Base-by-base conservation (phyloP, 2,797 vertebrate species). In the Anabas testudineus region DNA sequence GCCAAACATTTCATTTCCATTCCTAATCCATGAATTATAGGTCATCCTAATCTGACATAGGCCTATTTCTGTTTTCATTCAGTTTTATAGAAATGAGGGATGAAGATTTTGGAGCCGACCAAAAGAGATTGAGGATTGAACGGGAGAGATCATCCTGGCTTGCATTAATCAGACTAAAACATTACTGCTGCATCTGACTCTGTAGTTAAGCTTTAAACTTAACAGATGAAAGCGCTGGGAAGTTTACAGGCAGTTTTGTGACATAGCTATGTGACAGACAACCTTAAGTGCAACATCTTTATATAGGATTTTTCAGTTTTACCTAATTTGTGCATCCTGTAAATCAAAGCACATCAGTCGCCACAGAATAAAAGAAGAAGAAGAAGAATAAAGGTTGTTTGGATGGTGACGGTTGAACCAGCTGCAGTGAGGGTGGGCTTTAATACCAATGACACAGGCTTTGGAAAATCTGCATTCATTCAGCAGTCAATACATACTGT, bases 11-110 rank as follows among this genome's bases (percentile, higher is more conserved):
- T 84, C 57, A 80, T 83, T 73, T 77, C 75, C 49, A 16, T 43
- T 71, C 55, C 58, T 85, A 86, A 91, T 86, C 88, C 76, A 21
- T 21, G 42, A 62, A 43, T 85, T 79, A 65, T 81, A 83, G 85
- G 85, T 88, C 79, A 85, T 58, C 66, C 79, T 86, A 85, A 84
- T 90, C 81, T 88, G 78, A 70, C 77, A 52, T 14, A 34, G 53
- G 59, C 54, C 54, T 69, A 76, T 82, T 76, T 82, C 67, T 47
- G 45, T 52, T 79, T 80, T 67, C 46, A 76, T 73, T 76, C 66
- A 67, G 15, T 49, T 64, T 66, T 39, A 66, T 49, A 56, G 59
- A 75, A 75, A 82, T 22, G 58, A 65, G 57, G 49, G 37, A 69
- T 71, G 43, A 83, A 67, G 67, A 71, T 53, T 67, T 55, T 24